A percentile compares a stretch with the other conserved stretches of the same genome.
Evolutionary conservation across 53 echinoderm and acorn worm species (phyloP).

Genomic region (Astropecten irregularis): DNA sequence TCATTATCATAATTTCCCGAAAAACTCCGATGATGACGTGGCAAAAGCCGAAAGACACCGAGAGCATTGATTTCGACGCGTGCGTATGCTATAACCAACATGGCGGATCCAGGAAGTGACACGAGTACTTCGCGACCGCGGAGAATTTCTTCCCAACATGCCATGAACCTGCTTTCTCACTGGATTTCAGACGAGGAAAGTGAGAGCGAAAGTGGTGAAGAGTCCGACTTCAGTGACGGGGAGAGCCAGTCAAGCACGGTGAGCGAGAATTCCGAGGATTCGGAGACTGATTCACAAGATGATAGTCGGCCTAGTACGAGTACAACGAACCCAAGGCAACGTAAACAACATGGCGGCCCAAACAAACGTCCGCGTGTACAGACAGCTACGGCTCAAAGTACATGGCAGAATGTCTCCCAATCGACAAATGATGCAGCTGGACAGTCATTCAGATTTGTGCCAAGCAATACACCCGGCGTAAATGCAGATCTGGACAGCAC

Average conservation of each 20-base stretch:
- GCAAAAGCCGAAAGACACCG: not conserved
- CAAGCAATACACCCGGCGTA: conserved; percentile 5
- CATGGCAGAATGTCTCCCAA: conserved; percentile 13
- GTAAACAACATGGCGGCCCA: too few species aligned
- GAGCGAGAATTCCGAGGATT: too few species aligned
- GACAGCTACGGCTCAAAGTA: too few species aligned
- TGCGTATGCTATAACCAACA: not conserved
- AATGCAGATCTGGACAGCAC: not conserved
- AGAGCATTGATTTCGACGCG: not conserved
- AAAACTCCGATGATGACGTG: not conserved
- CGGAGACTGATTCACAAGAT: too few species aligned
- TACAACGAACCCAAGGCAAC: too few species aligned
- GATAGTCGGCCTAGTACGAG: too few species aligned
- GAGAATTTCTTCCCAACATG: not conserved
- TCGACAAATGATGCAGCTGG: not conserved
- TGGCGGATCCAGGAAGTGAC: not conserved
- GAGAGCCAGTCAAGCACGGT: not conserved
- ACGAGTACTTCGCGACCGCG: not conserved
- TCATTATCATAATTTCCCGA: not conserved
- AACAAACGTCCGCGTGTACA: too few species aligned
- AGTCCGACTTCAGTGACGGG: not conserved
- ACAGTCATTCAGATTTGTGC: not conserved
- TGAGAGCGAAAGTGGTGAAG: not conserved
- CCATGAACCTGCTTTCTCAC: not conserved
- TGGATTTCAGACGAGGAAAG: not conserved